Evolutionary conservation across 1,140 invertebrate species (phyloP).

Genomic region (Calliopsis andreniformis): DNA sequence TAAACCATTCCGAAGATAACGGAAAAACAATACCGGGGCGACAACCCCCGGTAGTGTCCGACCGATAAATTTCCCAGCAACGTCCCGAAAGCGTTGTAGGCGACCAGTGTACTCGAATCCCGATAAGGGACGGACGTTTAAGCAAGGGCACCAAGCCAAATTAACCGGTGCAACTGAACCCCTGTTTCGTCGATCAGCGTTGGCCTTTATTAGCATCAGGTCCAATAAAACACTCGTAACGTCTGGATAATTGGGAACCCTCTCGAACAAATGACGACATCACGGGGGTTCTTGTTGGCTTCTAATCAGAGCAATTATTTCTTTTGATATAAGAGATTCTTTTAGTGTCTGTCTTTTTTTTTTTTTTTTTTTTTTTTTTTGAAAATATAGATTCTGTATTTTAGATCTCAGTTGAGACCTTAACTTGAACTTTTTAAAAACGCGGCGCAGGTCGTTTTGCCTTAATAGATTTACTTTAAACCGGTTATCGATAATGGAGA

Average conservation of each 20-base stretch:
- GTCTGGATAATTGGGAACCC: not conserved
- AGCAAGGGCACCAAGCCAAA: conserved; percentile 21
- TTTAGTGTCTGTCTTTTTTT: too few species aligned
- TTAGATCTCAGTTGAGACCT: too few species aligned
- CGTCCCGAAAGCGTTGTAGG: not conserved
- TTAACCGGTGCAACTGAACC: not conserved
- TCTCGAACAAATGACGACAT: not conserved
- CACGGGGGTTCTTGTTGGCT: too few species aligned
- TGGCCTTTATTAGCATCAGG: not conserved
- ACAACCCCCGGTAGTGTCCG: not conserved
- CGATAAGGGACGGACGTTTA: conserved; percentile 43
- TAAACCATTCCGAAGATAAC: conserved; percentile 52
- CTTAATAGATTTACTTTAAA: too few species aligned
- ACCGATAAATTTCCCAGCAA: conserved; percentile 45
- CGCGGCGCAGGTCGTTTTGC: too few species aligned
- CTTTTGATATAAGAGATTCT: too few species aligned
- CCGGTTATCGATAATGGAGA: too few species aligned
- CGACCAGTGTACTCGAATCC: not conserved
- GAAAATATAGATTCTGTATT: too few species aligned
- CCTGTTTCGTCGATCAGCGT: not conserved
- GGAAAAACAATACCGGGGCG: conserved; percentile 47
- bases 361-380: too few species aligned
- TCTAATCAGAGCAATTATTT: too few species aligned
- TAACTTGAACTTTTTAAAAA: too few species aligned
- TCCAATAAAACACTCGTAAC: not conserved